A percentile compares a stretch with the other conserved stretches of the same genome.
These are phyloP conservation scores for Torymus texanus DNA, from an alignment of 2,888 invertebrate species.

Conservation along the genomic window DNA sequence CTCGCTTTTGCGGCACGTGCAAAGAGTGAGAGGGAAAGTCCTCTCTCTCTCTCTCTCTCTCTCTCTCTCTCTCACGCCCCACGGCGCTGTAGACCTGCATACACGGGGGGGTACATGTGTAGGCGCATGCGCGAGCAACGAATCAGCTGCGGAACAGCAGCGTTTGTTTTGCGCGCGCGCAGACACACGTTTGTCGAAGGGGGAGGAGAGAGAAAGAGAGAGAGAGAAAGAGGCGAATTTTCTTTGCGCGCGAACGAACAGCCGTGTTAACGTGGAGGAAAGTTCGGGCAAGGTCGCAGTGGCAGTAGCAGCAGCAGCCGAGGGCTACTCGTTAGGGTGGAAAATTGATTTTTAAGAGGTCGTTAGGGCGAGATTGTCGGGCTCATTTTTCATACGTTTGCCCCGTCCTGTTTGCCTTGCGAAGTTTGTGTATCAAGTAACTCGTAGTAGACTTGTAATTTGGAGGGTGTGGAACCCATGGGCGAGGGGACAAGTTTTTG, in stretches of 20 bases:
- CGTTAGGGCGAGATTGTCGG: conserved; percentile 4
- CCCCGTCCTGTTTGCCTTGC: neutral
- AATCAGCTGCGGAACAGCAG: neutral
- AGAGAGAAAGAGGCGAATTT: neutral
- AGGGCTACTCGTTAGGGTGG: neutral
- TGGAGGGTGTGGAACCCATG: no score
- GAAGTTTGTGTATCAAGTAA: no score
- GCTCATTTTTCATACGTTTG: conserved; percentile 1
- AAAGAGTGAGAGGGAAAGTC: conserved; percentile 4
- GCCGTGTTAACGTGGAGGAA: no score
- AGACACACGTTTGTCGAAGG: no score
- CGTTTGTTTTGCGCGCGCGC: conserved; percentile 6
- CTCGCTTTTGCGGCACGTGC: no score
- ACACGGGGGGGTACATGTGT: neutral
- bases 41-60: neutral
- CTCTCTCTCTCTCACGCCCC: neutral
- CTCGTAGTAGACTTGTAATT: no score
- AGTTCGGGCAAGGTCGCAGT: no score
- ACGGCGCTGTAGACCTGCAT: neutral
- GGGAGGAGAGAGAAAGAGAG: no score
- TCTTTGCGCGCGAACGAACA: no score
- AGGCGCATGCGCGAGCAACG: no score
- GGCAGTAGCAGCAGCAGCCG: no score
- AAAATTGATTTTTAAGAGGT: conserved; percentile 13
- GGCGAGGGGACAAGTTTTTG: no score